Evolutionary conservation across 2,888 invertebrate species (phyloP), one percentile per base, ranked within the genome.

Genomic region (Scrobipalpa costella): DNA sequence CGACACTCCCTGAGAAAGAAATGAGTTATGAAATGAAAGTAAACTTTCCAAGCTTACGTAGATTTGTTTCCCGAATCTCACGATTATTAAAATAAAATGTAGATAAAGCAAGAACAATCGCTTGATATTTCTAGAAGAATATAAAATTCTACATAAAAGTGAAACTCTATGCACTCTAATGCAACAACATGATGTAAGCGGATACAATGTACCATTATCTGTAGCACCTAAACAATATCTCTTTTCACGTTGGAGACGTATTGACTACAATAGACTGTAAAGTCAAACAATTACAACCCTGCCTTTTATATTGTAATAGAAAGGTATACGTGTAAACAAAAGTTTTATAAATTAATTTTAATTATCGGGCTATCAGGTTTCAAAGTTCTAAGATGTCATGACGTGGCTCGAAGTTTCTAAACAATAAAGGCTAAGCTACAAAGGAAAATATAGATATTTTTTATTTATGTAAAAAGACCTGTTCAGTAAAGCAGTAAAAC

Each of bases 1-100:
- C 36, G 97, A 95, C 67, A 97, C 97, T 61, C 97, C 97, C 97
- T 97, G 78, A 76, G 71, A 67, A 59, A 52, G 11, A 55, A 0
- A 34, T 9, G n/a, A 15, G 9, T 52, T 21, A 27, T 7, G 7
- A n/a, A n/a, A 44, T 44, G 1, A 7, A 44, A 44, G 5, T 44
- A 27, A 27, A 27, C 5, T 5, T 27, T 27, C 27, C 27, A 27
- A 27, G 27, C 5, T 27, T 27, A 27, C 5, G 2, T 3, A 27
- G 5, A 27, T 27, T 27, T 5, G 2, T 27, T 2, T 27, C 27
- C 5, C 27, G 27, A 27, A 27, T 27, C 5, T 27, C n/a, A n/a
- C n/a, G n/a, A n/a, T n/a, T n/a, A n/a, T n/a, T n/a, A n/a, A n/a
- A n/a, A n/a, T n/a, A n/a, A n/a, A n/a, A n/a, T n/a, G n/a, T n/a